These are phyloP conservation scores for Celastrina argiolus DNA, from an alignment of 2,888 invertebrate genomes.

Conservation along the genomic window DNA sequence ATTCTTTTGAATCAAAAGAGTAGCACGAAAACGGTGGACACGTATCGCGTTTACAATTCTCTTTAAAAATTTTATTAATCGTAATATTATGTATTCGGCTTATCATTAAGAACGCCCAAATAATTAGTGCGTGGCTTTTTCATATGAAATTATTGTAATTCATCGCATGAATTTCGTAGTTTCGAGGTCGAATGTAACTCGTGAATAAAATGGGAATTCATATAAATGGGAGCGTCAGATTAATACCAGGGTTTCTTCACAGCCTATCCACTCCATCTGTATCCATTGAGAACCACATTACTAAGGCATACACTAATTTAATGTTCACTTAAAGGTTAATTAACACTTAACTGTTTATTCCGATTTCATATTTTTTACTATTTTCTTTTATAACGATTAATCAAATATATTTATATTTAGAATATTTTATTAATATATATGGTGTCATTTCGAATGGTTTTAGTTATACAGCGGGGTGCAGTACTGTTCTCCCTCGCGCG, in stretches of 20 bases:
- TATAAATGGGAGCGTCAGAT: background rate
- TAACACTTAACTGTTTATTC: background rate
- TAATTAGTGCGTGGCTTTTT: conserved; percentile 30
- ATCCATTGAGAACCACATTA: background rate
- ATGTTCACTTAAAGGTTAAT: background rate
- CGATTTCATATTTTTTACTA: conserved; percentile 31
- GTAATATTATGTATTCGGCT: background rate
- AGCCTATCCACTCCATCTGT: conserved; percentile 15
- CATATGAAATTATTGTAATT: conserved; percentile 27
- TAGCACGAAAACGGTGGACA: background rate
- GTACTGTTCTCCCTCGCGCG: conserved; percentile 63
- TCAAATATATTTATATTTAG: conserved; percentile 17
- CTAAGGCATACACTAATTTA: background rate
- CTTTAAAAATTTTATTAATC: background rate
- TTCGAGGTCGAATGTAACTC: conserved; percentile 3
- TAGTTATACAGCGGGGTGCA: conserved; percentile 54
- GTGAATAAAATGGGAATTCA: background rate
- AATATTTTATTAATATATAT: conserved; percentile 18
- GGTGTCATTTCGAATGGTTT: conserved; percentile 58
- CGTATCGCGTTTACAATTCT: background rate
- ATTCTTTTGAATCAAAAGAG: too few species aligned
- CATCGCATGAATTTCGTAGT: conserved; percentile 4
- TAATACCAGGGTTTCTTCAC: conserved; percentile 3
- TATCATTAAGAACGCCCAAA: conserved; percentile 22
- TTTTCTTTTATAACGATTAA: conserved; percentile 23